Base-by-base conservation (phyloP, 2,113 vertebrate species). In the Ictalurus punctatus region DNA sequence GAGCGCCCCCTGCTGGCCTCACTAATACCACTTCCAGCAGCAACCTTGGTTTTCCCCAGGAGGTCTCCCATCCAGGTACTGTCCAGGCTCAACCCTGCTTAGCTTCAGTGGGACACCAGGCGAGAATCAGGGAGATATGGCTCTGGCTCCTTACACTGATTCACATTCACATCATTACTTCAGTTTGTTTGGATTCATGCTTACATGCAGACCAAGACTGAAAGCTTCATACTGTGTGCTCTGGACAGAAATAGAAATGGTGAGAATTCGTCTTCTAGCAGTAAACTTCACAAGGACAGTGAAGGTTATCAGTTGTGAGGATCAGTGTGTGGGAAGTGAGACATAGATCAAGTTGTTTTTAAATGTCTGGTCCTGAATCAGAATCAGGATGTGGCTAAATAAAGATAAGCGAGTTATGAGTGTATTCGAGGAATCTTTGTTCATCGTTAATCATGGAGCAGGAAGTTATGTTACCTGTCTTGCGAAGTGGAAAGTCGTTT, bases 401-500 rank as follows among this genome's bases (percentile, higher is more conserved):
- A 69, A 67, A 87, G 48, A 52, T 56, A 19, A 69, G 44, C 37
- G 30, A 40, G 80, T 6, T 37, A 12, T 21, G 80, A 37, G 80
- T 58, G 86, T 17, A 27, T 71, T 30, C 7, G 78, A 71, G 79
- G 52, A 40, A 71, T 30, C 13, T 9, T 23, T 10, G 61, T 65
- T 82, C 16, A 63, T 44, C 2, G 21, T 52, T 65, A 54, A 21
- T 13, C 17, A 8, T 63, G 52, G 61, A 58, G 13, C 71, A 37
- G 34, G 44, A 74, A 30, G 30, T 0, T 13, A 13, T 34, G 74
- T 85, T 94, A 99, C 98, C 98, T 96, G 98, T 99, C 95, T 99
- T 99, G 90, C 98, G 96, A 86, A 99, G 97, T 0, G 98, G 98
- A 91, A 99, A 99, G 96, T 99, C 98, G 0, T 99, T 97, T 95